Conservation (phyloP, 35 echinoderm and acorn worm genomes). For the Heliocidaris tuberculata region DNA sequence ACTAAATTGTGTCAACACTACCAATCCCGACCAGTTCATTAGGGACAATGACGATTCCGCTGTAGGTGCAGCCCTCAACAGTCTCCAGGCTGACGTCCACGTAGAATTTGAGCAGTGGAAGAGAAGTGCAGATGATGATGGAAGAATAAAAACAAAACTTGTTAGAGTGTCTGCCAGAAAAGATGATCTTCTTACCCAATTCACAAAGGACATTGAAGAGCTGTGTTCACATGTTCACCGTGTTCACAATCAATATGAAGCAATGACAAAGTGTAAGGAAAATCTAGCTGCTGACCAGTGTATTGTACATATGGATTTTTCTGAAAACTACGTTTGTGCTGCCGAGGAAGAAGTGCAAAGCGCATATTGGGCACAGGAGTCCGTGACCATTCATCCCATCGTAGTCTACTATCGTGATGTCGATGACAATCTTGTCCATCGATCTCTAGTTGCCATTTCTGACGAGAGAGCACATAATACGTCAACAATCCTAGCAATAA, state of each 20-base stretch:
- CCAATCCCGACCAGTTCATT: too few species aligned
- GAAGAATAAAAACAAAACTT: too few species aligned
- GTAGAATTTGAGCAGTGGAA: too few species aligned
- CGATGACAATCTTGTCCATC: neutral
- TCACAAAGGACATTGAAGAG: slow-evolving; percentile 20
- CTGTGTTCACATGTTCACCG: slow-evolving; percentile 30
- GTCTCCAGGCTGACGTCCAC: too few species aligned
- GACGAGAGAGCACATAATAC: slow-evolving; percentile 45
- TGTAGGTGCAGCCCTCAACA: too few species aligned
- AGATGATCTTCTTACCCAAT: neutral
- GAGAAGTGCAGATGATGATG: too few species aligned
- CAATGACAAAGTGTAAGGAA: slow-evolving; percentile 35
- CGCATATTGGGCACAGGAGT: slow-evolving; percentile 46
- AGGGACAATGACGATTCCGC: too few species aligned
- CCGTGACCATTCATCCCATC: slow-evolving; percentile 43
- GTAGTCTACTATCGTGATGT: slow-evolving; percentile 40
- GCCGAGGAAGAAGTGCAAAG: slow-evolving; percentile 64
- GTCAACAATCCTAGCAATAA: slow-evolving; percentile 34
- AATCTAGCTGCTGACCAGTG: neutral
- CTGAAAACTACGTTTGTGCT: slow-evolving; percentile 66
- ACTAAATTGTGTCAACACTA: too few species aligned
- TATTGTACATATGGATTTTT: slow-evolving; percentile 74
- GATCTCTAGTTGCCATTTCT: slow-evolving; percentile 36
- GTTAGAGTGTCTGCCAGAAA: slow-evolving; percentile 14
- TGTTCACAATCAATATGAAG: slow-evolving; percentile 37